Base-by-base conservation (phyloP, 2,888 invertebrate genomes). In the Aleiodes testaceus region DNA sequence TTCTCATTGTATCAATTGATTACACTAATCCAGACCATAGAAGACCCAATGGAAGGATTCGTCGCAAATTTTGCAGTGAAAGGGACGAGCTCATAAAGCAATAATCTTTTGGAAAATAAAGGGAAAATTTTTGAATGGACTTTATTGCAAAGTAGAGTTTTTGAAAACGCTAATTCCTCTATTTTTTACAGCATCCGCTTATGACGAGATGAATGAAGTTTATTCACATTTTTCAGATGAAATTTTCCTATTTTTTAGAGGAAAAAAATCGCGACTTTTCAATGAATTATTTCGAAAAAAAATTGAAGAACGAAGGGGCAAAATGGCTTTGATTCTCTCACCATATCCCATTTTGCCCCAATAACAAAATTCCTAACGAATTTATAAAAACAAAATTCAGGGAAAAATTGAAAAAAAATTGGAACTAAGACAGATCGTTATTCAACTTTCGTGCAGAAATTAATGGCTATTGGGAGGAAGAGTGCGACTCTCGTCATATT, bases 391-490 rank as follows among this genome's bases (percentile, higher is more conserved):
- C 6, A n/a, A 18, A 52, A 52, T 20, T 22, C 4, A 20, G 9
- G 20, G 18, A 22, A 18, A 52, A 20, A 18, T 9, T 4, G 52
- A 18, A 52, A 5, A 52, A 52, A 52, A 52, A 2, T 26, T 3
- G 6, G 16, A 42, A 59, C 14, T n/a, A 7, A 45, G 47, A 63
- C n/a, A 63, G 71, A 71, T 71, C 66, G 61, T 67, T 67, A 67
- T 71, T 71, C 71, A 71, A 66, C 30, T 63, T 30, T 26, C 18
- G 42, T 53, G 30, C 26, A 18, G 20, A 61, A 61, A 71, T 71
- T 71, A 71, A 71, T 71, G 71, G 71, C 66, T 66, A 42, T 47
- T 36, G 36, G 47, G n/a, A 20, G 36, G 36, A 11, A 7, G 9
- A 11, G 9, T 7, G 36, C 9, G 36, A 26, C 42, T 36, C 14